These are phyloP conservation scores for Clarias laeviceps DNA, from an alignment of 2,797 vertebrate species.

Conservation along the genomic window DNA sequence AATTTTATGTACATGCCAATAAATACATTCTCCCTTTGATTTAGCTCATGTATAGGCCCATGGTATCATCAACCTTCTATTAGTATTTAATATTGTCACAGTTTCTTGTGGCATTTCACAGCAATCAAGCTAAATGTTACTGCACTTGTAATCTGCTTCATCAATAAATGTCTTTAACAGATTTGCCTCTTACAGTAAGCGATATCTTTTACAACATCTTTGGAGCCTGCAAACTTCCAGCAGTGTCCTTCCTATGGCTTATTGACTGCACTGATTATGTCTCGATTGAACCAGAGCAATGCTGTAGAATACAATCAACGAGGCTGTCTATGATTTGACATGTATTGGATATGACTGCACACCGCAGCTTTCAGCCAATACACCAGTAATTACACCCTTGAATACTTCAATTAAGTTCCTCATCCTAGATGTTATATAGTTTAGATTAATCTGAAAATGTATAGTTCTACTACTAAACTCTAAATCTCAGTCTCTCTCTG, in stretches of 20 bases:
- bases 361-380: constrained; percentile 56
- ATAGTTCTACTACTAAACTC: constrained; percentile 1
- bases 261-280: constrained; percentile 56
- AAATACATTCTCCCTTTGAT: background rate
- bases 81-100: constrained; percentile 2
- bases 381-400: constrained; percentile 62
- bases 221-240: constrained; percentile 3
- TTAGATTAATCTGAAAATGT: constrained; percentile 59
- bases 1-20: constrained; percentile 7
- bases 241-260: constrained; percentile 25
- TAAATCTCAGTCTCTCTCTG: background rate
- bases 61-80: background rate
- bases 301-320: constrained; percentile 16
- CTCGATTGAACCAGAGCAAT: constrained; percentile 44
- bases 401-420: constrained; percentile 63
- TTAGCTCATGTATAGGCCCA: background rate
- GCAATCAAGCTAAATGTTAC: constrained; percentile 15
- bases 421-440: constrained; percentile 57
- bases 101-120: background rate
- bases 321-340: constrained; percentile 56
- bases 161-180: constrained; percentile 23
- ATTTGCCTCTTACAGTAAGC: constrained; percentile 20
- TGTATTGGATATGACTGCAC: constrained; percentile 60
- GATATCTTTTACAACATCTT: constrained; percentile 26
- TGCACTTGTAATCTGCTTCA: constrained; percentile 20